Base-by-base conservation (phyloP, 2,888 invertebrate species). In the Tiliacea aurago region DNA sequence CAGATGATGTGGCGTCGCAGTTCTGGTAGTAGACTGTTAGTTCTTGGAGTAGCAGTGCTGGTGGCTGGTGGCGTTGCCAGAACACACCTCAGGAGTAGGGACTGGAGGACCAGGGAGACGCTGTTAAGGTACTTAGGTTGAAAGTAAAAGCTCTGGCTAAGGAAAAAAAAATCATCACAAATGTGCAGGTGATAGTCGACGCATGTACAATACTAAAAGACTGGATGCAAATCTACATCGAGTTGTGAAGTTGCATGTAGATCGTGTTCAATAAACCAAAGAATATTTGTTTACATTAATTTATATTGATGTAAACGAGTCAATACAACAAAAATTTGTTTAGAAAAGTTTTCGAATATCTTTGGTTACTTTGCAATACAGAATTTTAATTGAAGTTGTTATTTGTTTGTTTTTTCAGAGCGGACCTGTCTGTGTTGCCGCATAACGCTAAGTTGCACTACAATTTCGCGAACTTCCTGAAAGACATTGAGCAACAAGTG, bases 361-460 rank as follows among this genome's bases (percentile, higher is more conserved):
- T 45, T 45, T 45, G 45, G 37, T 6, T 49, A 33, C n/a, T 10
- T n/a, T 33, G 43, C 45, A 18, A 53, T 53, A 0, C 1, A 47
- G n/a, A n/a, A 4, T 43, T 53, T 51, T 59, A 37, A 55, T 76
- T 47, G 1, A 73, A 63, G 2, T 47, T n/a, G 13, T 62, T 37
- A 4, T 28, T 61, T 67, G 9, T 66, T 15, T 70, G 43, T 53
- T 61, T 61, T 95, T 97, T 53, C 96, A 98, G 98, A 91, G 97
- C 98, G 67, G 99, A 98, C 64, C 95, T 99, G 72, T 96, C 97
- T 83, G 97, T 98, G 20, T 93, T 98, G 68, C 98, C 98, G 0
- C 97, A 98, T 94, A 99, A 99, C 92, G 98, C 98, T 72, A 99
- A 99, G 95, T 97, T 98, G 95, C 98, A 98, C 95, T 99, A 98